Base-by-base conservation (phyloP, 2,888 invertebrate species). In the Xestia sexstrigata region DNA sequence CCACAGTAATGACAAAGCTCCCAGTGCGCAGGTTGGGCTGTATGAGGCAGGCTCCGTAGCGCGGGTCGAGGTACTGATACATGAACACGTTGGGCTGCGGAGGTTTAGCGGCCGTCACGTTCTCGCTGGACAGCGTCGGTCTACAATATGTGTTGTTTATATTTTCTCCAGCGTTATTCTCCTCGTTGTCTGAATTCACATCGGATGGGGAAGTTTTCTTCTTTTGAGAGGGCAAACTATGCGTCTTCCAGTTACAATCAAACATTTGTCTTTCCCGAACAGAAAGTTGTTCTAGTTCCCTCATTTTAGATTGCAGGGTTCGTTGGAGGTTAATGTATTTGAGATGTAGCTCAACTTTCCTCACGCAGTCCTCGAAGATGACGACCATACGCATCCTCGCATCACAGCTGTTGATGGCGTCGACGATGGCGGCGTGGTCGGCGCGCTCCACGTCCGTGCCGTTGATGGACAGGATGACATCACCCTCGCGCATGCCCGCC, bases 401-500 rank as follows among this genome's bases (percentile, higher is more conserved):
- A 92, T 99, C 99, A 96, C 99, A 99, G 92, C 98, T 97, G 95
- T 98, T 98, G 87, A 99, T 99, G 91, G 98, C 99, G 89, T 98
- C 98, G n/a, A 99, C 99, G 86, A 99, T 97, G 71, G 98, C 98
- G 92, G 98, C 98, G 95, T 99, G 99, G 92, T 99, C 99, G n/a
- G 98, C 98, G 89, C 98, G 98, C 93, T 99, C 99, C 97, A 99
- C 99, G 92, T 99, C 99, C 66, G 97, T 97, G n/a, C 99, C 99
- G 95, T 99, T 99, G 90, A 99, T 99, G 66, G 99, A 99, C 60
- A 99, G 97, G 89, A 99, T 99, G 63, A 99, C 99, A 94, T 99
- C 99, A 26, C 99, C 99, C 95, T 99, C 98, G 17, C 99, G 97
- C 98, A 99, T 99, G 11, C 99, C 99, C 0, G 99, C 98, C 82